Evolutionary conservation across 2,113 vertebrate genomes (phyloP).

Genomic region (Herpailurus yagouaroundi): DNA sequence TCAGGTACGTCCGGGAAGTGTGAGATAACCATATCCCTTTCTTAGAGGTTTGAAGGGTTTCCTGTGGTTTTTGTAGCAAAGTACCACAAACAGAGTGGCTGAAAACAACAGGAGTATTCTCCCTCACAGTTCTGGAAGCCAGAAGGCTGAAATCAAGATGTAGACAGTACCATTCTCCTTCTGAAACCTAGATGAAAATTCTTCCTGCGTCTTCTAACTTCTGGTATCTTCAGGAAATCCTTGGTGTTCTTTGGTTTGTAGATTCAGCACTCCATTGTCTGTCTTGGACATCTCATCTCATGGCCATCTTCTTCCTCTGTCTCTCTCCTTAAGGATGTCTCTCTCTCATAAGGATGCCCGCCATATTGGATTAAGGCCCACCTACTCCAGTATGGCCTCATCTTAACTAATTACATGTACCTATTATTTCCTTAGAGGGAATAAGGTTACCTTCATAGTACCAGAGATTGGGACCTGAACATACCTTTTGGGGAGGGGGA

Average conservation of each 20-base stretch:
- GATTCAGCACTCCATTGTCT: fast-evolving
- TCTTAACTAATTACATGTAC: background rate
- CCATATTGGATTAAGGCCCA: background rate
- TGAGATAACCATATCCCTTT: fast-evolving
- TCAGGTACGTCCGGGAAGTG: background rate
- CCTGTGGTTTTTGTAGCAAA: background rate
- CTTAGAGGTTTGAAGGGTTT: background rate
- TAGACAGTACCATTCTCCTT: no score
- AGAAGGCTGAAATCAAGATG: background rate
- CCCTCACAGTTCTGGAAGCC: background rate
- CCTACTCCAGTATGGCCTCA: background rate
- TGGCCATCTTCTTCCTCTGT: no score
- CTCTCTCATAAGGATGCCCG: background rate
- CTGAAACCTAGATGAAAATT: background rate
- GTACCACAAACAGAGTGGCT: fast-evolving
- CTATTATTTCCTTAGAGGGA: no score
- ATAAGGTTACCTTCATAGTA: no score
- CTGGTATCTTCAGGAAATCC: no score
- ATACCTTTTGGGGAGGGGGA: background rate
- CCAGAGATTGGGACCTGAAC: fast-evolving
- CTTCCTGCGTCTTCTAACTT: background rate
- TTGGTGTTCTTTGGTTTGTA: background rate
- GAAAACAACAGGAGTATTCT: background rate
- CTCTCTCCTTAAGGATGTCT: background rate
- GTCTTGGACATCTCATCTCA: fast-evolving